These are phyloP conservation scores for Sicus ferrugineus DNA, from an alignment of 2,888 invertebrate genomes.

Conservation along the genomic window DNA sequence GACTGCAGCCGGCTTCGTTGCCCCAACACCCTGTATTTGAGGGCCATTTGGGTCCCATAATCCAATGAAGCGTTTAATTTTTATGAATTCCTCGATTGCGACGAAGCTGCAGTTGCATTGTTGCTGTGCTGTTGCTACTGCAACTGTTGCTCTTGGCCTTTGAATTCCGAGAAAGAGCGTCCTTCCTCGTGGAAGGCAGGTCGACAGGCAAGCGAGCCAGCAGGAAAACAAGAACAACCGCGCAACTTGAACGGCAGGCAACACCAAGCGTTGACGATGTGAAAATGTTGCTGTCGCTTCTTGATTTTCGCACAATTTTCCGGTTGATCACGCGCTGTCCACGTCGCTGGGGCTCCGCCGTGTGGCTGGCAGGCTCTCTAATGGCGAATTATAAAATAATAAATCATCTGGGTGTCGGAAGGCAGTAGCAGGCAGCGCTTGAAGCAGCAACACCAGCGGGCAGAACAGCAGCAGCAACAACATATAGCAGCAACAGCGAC, in stretches of 20 bases:
- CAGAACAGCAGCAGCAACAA: neutral
- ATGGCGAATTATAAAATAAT: conserved; percentile 46
- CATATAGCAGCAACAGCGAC: conserved; percentile 11
- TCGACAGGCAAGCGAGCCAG: too few species aligned
- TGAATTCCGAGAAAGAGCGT: too few species aligned
- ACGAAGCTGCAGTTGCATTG: neutral
- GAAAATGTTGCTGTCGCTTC: conserved; percentile 30
- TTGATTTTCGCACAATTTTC: conserved; percentile 24
- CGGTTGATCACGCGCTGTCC: conserved; percentile 20
- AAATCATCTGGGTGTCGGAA: conserved; percentile 42
- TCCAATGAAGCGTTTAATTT: conserved; percentile 21
- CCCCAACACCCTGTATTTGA: neutral
- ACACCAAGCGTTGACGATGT: conserved; percentile 12
- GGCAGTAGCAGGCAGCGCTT: neutral
- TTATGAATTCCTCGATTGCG: conserved; percentile 3
- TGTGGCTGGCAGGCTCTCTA: conserved; percentile 40
- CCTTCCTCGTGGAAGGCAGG: too few species aligned
- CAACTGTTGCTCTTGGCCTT: neutral
- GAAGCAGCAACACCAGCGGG: neutral
- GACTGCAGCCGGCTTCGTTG: neutral
- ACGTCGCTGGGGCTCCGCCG: neutral
- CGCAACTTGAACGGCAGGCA: neutral
- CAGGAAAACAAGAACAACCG: neutral
- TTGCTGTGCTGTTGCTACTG: neutral
- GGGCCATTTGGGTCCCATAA: neutral